Conservation (phyloP, 2,113 vertebrate species). For the Lota lota region DNA sequence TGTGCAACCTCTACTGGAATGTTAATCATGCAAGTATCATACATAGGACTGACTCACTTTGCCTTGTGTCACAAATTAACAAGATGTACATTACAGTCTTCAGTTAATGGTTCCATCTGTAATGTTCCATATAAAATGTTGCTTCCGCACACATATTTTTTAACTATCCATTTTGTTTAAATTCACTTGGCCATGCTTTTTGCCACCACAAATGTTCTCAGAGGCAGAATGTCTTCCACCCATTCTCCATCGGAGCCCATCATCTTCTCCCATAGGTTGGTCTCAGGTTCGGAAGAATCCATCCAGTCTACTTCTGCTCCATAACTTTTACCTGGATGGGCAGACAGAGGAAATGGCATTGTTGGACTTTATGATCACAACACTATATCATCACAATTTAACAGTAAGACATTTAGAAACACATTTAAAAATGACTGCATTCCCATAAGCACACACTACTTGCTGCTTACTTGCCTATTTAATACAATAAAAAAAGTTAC, state of each 20-base stretch:
- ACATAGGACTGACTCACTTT: neutral
- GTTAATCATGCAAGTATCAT: slow-evolving; percentile 5
- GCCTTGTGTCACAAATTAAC: neutral
- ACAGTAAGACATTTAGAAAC: neutral
- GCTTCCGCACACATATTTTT: neutral
- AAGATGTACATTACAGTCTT: neutral
- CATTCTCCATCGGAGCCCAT: slow-evolving; percentile 80
- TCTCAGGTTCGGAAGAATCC: slow-evolving; percentile 86
- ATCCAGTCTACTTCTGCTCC: slow-evolving; percentile 87
- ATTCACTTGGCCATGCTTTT: slow-evolving; percentile 76
- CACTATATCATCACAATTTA: neutral
- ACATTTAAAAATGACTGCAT: too few relatives aligned
- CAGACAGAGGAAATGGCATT: slow-evolving; percentile 8
- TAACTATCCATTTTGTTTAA: neutral
- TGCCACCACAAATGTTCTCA: slow-evolving; percentile 85
- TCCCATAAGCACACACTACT: too few relatives aligned
- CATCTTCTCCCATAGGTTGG: slow-evolving; percentile 86
- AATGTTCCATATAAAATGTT: neutral
- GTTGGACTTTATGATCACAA: neutral
- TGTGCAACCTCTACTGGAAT: neutral
- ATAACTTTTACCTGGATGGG: slow-evolving; percentile 84
- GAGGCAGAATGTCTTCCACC: slow-evolving; percentile 84
- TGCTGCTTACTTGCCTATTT: too few relatives aligned
- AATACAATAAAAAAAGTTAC: too few relatives aligned
- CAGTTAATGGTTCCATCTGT: neutral